Base-by-base conservation (phyloP, 2,888 invertebrate species). In the Ctena decussata region DNA sequence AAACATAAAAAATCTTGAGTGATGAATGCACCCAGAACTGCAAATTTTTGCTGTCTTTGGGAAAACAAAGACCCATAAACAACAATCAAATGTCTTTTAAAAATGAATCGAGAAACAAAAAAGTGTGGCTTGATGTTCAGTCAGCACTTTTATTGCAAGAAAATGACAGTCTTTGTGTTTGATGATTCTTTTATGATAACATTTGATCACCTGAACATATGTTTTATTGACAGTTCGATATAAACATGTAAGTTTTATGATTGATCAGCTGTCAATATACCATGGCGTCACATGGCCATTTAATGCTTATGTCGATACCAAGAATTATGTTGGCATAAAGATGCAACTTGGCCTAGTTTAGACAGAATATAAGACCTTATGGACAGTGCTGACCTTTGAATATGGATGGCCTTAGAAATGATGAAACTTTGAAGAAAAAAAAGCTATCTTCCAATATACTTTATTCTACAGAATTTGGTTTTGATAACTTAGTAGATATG, bases 261-360 rank as follows among this genome's bases (percentile, higher is more conserved):
- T 80, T 73, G 80, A 80, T 80, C 49, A 35, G 24, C 27, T 80
- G 80, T 80, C 80, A 80, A 80, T 73, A 73, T 5, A 21, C n/a
- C n/a, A 21, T 18, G 18, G 2, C 21, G 15, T 46, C 46, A 18
- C 3, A 46, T 46, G 8, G 12, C 27, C 11, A 57, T 57, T 57
- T 57, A 57, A 57, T 57, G 27, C n/a, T 49, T 57, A n/a, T 27
- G 27, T 57, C 57, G 27, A 57, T 57, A 57, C 27, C 27, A 5
- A 24, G n/a, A n/a, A n/a, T n/a, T n/a, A n/a, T n/a, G n/a, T n/a
- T n/a, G n/a, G n/a, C n/a, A n/a, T n/a, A n/a, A n/a, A n/a, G n/a
- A n/a, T n/a, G n/a, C n/a, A n/a, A n/a, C n/a, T n/a, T n/a, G n/a
- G n/a, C n/a, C n/a, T n/a, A n/a, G n/a, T n/a, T n/a, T n/a, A n/a